Conservation (phyloP, 2,888 invertebrate species). For the Lasioglossum malachurum region DNA sequence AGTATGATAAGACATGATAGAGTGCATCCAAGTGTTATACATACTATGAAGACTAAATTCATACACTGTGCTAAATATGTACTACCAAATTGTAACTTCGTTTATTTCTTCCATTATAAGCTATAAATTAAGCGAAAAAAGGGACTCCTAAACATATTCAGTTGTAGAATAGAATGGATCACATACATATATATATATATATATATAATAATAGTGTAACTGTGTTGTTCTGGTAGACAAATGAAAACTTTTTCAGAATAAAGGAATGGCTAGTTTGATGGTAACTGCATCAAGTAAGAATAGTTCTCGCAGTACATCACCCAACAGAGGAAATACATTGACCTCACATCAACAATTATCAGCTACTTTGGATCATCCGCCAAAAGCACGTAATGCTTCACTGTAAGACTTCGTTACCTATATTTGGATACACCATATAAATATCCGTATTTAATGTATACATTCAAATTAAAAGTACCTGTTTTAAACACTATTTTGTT, state of each 20-base stretch:
- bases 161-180: background rate
- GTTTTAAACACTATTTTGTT: conserved; percentile 33
- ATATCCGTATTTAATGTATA: conserved; percentile 5
- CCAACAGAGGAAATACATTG: conserved; percentile 78
- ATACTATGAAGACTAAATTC: conserved; percentile 6
- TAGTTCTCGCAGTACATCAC: conserved; percentile 83
- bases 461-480: conserved; percentile 35
- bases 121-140: background rate
- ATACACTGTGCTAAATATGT: background rate
- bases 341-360: conserved; percentile 73
- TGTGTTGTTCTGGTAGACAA: conserved; percentile 37
- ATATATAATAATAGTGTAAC: background rate
- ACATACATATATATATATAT: too few relatives aligned
- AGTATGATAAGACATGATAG: conserved; percentile 38
- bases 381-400: conserved; percentile 82
- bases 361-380: conserved; percentile 77
- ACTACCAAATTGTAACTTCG: background rate
- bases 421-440: conserved; percentile 10
- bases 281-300: conserved; percentile 82
- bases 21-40: conserved; percentile 6
- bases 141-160: background rate
- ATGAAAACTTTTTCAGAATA: conserved; percentile 61
- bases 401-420: conserved; percentile 74
- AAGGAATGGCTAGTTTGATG: conserved; percentile 84
- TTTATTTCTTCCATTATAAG: conserved; percentile 1